Base-by-base conservation (phyloP, 2,888 invertebrate species). In the Scotopteryx bipunctaria region DNA sequence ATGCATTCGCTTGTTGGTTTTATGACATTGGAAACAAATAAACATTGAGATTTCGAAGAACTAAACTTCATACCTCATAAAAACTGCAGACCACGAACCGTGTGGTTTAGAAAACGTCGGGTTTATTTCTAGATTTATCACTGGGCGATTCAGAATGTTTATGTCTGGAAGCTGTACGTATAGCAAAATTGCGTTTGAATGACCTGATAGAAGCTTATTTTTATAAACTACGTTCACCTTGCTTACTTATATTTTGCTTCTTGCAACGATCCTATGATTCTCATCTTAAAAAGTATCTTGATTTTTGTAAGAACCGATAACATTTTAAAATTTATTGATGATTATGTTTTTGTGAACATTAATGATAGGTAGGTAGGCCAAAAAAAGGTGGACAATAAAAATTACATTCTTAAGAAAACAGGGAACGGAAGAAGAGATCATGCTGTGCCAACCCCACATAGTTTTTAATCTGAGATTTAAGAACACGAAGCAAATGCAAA, bases 141-240 rank as follows among this genome's bases (percentile, higher is more conserved):
- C 63, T 61, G 64, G 53, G 62, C 60, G 59, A 66, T 67, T 52
- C 60, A 53, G 32, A 69, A 67, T 76, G 76, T 77, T 80, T 82
- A 78, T 65, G 71, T 81, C 78, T 83, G 78, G 62, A 63, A 55
- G 67, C 60, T 74, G 75, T 77, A 76, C 40, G 44, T 51, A 38
- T 50, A 62, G 46, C 51, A 52, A 45, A 15, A 43, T 54, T 50
- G 3, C 11, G 52, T 56, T 46, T 32, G 37, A 60, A 59, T 56
- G 47, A 57, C 51, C 50, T 56, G 52, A 42, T 44, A 49, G 48
- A 47, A 37, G 51, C 48, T 53, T 57, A 45, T 52, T 58, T 54
- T 49, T 46, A 32, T 46, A 52, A 49, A 50, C 14, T 46, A 17
- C 11, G 14, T 19, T 31, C 8, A 6, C 11, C 2, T 3, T 40